Evolutionary conservation across 1,140 invertebrate species (phyloP), one percentile per base, ranked within the genome.

Genomic region (Hermatobates lingyangjiaoensis): DNA sequence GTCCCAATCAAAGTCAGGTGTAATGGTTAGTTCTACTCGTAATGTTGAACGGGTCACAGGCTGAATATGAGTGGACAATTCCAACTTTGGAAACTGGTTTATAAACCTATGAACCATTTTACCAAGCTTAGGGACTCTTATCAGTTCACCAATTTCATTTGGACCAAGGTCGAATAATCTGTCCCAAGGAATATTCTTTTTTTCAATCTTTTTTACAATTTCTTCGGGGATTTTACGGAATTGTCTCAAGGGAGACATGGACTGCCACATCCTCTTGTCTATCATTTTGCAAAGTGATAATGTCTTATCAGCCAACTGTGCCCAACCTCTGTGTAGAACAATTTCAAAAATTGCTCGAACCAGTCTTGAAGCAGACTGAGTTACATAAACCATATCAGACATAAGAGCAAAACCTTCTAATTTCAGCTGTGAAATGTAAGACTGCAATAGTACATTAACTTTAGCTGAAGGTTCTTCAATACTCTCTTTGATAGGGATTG

Each of bases 331-430:
- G 58, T 79, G 78, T 15, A 83, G 62, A 10, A 83, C 74, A 57
- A 99, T 98, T 71, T 99, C 96, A 70, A 87, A 98, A 48, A 99
- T 94, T 1, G 96, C 95, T 58, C 96, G 69, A 74, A 98, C 87
- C 3, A 99, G 70, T 49, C 96, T 73, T 2, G 87, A 82, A 1
- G 96, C 96, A 3, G 92, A 97, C 67, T 99, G 96, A 0, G 95
- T 98, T 0, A 99, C 90, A 62, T 91, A 99, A 0, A 98, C 91
- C 95, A 98, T 98, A 66, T 99, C 96, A 0, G 92, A 87, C 87
- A 98, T 95, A 2, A 99, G 68, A 1, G 94, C 93, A 67, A 98
- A 97, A 14, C 95, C 94, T 66, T 98, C 95, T 30, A 99, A 69
- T 67, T 98, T 98, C 39, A 99, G 66, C 63, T 98, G 94, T 0